These are phyloP conservation scores for Caranx melampygus DNA, from an alignment of 2,113 vertebrate genomes.

Conservation along the genomic window DNA sequence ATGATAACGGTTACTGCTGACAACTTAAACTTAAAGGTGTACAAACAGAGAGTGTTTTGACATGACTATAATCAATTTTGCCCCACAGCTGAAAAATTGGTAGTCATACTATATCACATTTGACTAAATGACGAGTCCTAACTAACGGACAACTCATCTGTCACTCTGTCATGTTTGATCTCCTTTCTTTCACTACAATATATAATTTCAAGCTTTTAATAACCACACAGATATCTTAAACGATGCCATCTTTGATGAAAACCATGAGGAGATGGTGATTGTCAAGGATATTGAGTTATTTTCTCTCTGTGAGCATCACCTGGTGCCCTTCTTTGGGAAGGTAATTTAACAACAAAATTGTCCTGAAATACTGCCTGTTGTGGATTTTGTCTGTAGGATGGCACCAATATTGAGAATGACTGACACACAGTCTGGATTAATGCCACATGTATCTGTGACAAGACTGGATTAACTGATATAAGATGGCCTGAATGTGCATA, in stretches of 20 bases:
- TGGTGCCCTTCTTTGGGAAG: constrained; percentile 80
- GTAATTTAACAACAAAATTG: constrained; percentile 40
- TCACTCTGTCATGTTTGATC: not conserved
- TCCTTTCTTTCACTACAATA: not conserved
- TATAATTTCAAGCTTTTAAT: not conserved
- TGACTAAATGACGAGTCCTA: not conserved
- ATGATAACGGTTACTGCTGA: not conserved
- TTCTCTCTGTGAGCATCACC: constrained; percentile 78
- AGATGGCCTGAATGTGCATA: not conserved
- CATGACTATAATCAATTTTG: not conserved
- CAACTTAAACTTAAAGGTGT: not conserved
- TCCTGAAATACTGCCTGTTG: not conserved
- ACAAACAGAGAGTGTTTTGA: not conserved
- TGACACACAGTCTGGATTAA: no score
- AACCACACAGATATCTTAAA: constrained; percentile 71
- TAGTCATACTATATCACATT: not conserved
- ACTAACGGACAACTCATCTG: no score
- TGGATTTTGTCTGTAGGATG: no score
- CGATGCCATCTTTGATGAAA: constrained; percentile 79
- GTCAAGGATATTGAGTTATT: constrained; percentile 78
- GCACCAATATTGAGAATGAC: no score
- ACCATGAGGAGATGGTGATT: constrained; percentile 77
- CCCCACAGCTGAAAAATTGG: not conserved
- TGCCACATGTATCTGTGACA: no score
- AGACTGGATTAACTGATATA: not conserved